Percentiles rank a stretch among this genome's conserved stretches.
Conservation (phyloP, 2,888 invertebrate genomes). For the Leucania comma region DNA sequence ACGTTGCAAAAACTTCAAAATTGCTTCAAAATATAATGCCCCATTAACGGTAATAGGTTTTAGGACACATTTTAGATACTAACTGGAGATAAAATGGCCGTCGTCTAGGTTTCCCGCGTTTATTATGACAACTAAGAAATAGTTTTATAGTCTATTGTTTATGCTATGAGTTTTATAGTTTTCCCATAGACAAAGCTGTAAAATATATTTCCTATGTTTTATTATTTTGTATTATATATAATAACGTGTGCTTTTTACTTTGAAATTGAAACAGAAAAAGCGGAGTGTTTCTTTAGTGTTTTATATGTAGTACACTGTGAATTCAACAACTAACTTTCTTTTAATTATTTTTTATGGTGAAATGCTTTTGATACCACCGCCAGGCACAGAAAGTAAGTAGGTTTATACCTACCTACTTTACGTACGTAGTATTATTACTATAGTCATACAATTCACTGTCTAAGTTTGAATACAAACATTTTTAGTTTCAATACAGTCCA, state of each 20-base stretch:
- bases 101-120: slow-evolving; percentile 26
- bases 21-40: slow-evolving; percentile 24
- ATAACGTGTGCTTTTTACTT: neutral
- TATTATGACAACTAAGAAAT: slow-evolving; percentile 23
- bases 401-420: too few species aligned
- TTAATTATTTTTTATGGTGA: neutral
- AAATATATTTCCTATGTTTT: slow-evolving; percentile 17
- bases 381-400: too few species aligned
- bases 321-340: neutral
- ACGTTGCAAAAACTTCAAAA: slow-evolving; percentile 19
- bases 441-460: neutral
- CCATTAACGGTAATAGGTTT: slow-evolving; percentile 44
- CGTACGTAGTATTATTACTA: too few species aligned
- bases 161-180: slow-evolving; percentile 13
- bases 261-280: slow-evolving; percentile 2
- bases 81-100: slow-evolving; percentile 25
- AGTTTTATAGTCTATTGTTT: slow-evolving; percentile 32
- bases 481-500: neutral
- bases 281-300: neutral
- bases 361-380: too few species aligned
- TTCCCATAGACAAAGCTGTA: slow-evolving; percentile 26
- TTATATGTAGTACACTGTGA: neutral
- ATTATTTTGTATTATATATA: neutral
- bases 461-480: slow-evolving; percentile 12
- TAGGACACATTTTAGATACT: slow-evolving; percentile 25